These are phyloP conservation scores for Butorides virescens DNA, from an alignment of 2,113 vertebrate species.

Conservation along the genomic window DNA sequence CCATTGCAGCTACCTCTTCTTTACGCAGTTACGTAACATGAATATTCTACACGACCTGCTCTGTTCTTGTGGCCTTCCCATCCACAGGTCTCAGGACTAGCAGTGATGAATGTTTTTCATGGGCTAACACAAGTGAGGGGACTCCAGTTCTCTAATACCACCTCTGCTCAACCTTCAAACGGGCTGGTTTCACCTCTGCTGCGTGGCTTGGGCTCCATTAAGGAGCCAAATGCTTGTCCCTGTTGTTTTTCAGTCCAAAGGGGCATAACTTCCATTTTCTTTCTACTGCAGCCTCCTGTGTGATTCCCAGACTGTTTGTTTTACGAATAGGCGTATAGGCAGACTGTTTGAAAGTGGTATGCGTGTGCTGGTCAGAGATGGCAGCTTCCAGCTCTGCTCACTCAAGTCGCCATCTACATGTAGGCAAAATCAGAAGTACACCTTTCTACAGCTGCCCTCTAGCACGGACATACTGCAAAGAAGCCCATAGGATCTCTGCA, in stretches of 20 bases:
- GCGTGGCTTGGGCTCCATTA: neutral
- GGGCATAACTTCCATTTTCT: neutral
- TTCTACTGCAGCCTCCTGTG: neutral
- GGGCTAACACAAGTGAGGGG: neutral
- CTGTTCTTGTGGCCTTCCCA: neutral
- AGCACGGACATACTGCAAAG: neutral
- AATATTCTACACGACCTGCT: neutral
- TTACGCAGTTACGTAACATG: neutral
- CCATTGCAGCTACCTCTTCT: neutral
- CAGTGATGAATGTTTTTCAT: neutral
- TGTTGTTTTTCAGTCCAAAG: neutral
- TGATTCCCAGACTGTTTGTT: neutral
- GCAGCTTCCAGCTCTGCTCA: neutral
- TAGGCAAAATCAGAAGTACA: neutral
- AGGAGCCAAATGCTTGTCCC: neutral
- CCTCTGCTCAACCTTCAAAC: neutral
- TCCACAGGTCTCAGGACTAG: neutral
- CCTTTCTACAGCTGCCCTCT: neutral
- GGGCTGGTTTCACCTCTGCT: neutral
- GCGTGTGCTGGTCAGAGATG: neutral
- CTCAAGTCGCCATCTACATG: accelerated
- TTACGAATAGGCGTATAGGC: neutral
- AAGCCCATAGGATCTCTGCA: neutral
- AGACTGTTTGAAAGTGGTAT: neutral
- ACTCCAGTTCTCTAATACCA: neutral